Evolutionary conservation across 1,140 invertebrate genomes (phyloP), one percentile per base, ranked within the genome.

Genomic region (Sinonovacula constricta): DNA sequence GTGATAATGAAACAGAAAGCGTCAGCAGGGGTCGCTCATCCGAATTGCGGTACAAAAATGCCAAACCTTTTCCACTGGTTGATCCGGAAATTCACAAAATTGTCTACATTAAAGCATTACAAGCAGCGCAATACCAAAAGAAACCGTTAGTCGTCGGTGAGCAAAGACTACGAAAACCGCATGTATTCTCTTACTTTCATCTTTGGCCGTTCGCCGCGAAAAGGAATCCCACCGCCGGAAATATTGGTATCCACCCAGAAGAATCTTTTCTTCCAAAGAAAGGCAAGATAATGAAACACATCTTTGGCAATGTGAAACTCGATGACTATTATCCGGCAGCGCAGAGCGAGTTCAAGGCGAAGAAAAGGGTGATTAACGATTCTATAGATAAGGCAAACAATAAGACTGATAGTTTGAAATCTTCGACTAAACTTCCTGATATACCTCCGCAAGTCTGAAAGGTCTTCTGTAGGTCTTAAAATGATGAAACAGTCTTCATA

Each of bases 231-330:
- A 24, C 22, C n/a, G 18, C 34, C 12, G 4, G 30, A 28, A n/a
- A 62, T 24, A 69, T 78, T 0, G 75, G 75, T n/a, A 30, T 78
- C 24, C 65, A 66, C 3, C 56, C 75, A 3, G 75, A 69, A n/a
- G 28, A 69, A 10, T 62, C 66, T n/a, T 12, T 30, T 30, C 62
- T 31, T 31, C 65, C 66, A 39, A 78, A 54, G 39, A 78, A 78
- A 30, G 75, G 75, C 24, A 54, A 78, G 54, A 54, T 62, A 28
- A 78, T 78, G 75, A 78, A 60, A 60, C 75, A 78, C 39, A 70
- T 78, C 33, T 78, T 78, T 39, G 75, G 75, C 10, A 57, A 70
- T 33, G 31, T 78, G 2, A 68, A 60, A 22, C 56, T 39, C n/a
- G 75, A 78, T 36, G 66, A 78, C 22, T 78, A 62, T 33, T 78